phyloP scores from a whole-genome alignment of 2,797 vertebrate species.

The Apogon talboti region DNA sequence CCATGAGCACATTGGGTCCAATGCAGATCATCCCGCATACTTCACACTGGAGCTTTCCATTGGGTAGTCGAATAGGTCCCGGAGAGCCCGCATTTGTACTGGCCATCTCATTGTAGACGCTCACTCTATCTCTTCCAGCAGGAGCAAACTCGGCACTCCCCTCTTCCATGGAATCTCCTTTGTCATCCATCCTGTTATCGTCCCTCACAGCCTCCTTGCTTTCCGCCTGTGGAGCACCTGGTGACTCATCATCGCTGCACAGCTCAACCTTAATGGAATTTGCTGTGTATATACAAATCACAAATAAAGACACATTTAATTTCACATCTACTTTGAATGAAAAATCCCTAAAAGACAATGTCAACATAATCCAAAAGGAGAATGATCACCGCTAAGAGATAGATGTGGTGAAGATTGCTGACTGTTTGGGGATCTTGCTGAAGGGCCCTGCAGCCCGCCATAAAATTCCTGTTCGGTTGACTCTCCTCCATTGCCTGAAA shows the following conservation, averaged over 20 bases:
- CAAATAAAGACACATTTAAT: conserved; percentile 22
- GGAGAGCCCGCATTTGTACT: conserved; percentile 89
- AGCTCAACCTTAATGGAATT: conserved; percentile 97
- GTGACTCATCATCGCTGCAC: conserved; percentile 93
- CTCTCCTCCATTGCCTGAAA: conserved; percentile 92
- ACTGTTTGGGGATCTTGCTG: conserved; percentile 92
- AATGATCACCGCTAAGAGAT: conserved; percentile 88
- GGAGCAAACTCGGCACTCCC: conserved; percentile 78
- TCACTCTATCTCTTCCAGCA: conserved; percentile 80
- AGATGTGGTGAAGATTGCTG: conserved; percentile 92
- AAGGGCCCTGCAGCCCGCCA: conserved; percentile 85
- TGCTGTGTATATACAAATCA: conserved; percentile 70
- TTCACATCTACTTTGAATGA: neutral
- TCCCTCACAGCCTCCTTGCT: conserved; percentile 87
- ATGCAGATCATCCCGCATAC: conserved; percentile 97
- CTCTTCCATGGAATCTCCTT: conserved; percentile 84
- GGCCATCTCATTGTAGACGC: conserved; percentile 86
- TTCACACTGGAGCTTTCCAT: conserved; percentile 95
- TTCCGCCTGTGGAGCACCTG: conserved; percentile 84
- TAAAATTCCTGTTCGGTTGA: conserved; percentile 93
- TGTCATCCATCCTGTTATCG: conserved; percentile 84
- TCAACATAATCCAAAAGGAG: neutral
- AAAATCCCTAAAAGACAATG: neutral
- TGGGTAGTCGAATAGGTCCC: conserved; percentile 92
- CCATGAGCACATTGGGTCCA: conserved; percentile 97